phyloP scores from a whole-genome alignment of 2,113 vertebrate species.

The Semicossyphus pulcher region DNA sequence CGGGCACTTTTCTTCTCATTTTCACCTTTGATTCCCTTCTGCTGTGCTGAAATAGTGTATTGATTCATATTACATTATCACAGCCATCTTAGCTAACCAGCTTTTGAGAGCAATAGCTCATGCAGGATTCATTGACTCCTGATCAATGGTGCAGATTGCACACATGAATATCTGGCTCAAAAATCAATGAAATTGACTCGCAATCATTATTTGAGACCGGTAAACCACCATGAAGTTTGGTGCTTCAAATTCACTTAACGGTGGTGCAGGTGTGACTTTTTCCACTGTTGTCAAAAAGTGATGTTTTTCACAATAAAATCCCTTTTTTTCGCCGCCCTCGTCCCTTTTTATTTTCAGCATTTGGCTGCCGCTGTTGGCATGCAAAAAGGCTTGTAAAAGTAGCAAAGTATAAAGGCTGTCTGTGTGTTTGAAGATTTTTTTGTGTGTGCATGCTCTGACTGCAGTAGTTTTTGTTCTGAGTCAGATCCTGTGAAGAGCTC shows the following conservation, averaged over 20 bases:
- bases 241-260: not conserved
- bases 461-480: constrained; percentile 56
- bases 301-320: not conserved
- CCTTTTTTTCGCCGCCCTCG: not conserved
- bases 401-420: not conserved
- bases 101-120: not conserved
- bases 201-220: constrained; percentile 14
- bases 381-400: not conserved
- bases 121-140: not conserved
- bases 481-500: constrained; percentile 67
- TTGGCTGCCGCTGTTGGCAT: not conserved
- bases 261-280: not conserved
- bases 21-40: constrained; percentile 9
- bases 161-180: constrained; percentile 11
- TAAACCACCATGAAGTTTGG: constrained; percentile 11
- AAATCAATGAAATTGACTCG: constrained; percentile 36
- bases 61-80: constrained; percentile 16
- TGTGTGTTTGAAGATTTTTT: not conserved
- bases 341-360: not conserved
- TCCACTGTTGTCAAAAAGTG: not conserved
- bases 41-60: constrained; percentile 8
- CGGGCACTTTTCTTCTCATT: constrained; percentile 14
- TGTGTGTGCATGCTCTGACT: constrained; percentile 37
- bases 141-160: constrained; percentile 24
- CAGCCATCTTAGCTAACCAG: constrained; percentile 1